A percentile compares a stretch with the other conserved stretches of the same genome.
Conservation (phyloP, 2,888 invertebrate genomes). For the Drosophila helvetica region DNA sequence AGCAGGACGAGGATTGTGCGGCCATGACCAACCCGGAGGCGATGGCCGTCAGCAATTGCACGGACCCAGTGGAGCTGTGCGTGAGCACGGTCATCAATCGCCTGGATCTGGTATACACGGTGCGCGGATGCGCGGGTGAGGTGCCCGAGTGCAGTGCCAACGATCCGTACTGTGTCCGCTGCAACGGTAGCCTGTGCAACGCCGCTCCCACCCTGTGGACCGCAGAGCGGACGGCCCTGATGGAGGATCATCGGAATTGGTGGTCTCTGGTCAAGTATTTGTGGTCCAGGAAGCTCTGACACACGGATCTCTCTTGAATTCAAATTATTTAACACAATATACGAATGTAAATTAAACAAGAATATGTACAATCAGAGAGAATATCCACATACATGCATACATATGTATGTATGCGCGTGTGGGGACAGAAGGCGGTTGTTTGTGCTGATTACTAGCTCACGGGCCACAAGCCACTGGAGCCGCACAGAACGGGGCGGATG, state of each 20-base stretch:
- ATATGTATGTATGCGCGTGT: too few species aligned
- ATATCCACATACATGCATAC: too few species aligned
- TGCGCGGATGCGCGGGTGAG: conserved; percentile 73
- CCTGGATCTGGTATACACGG: conserved; percentile 66
- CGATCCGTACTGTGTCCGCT: conserved; percentile 79
- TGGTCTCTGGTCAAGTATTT: conserved; percentile 24
- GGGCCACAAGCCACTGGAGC: neutral
- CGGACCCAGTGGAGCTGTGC: conserved; percentile 67
- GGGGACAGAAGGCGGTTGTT: neutral
- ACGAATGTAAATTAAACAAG: neutral
- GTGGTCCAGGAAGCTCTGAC: conserved; percentile 28
- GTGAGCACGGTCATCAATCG: conserved; percentile 74
- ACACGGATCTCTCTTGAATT: neutral
- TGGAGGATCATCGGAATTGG: conserved; percentile 3
- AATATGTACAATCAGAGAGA: neutral
- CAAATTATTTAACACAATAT: neutral
- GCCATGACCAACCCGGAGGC: conserved; percentile 49
- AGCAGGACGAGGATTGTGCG: conserved; percentile 67
- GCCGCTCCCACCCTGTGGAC: conserved; percentile 59
- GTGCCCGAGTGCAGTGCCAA: conserved; percentile 74
- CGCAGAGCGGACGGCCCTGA: neutral
- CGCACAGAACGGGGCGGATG: neutral
- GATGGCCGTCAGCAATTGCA: conserved; percentile 66
- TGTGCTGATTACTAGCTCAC: neutral
- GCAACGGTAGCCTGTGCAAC: conserved; percentile 80